Conservation (phyloP, 1,140 invertebrate genomes). For the Gonioctena quinquepunctata region DNA sequence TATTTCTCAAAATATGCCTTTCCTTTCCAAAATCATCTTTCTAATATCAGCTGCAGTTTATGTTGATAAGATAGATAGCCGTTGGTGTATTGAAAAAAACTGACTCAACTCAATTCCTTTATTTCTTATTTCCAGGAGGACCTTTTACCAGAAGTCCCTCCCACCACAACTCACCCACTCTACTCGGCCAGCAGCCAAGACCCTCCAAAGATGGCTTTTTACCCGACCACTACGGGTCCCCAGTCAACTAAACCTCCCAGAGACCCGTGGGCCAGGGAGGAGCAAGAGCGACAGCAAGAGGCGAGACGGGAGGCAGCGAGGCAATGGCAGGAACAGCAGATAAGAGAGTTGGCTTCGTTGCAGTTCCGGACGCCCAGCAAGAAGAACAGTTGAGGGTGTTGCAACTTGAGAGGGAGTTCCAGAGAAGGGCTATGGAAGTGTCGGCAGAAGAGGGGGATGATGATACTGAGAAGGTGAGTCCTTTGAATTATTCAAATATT, state of each 20-base stretch:
- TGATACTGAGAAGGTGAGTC: slow-evolving; percentile 57
- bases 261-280: slow-evolving; percentile 89
- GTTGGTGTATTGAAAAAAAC: too few species aligned
- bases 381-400: slow-evolving; percentile 85
- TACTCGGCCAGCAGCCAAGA: slow-evolving; percentile 75
- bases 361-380: slow-evolving; percentile 73
- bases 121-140: background rate
- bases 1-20: too few species aligned
- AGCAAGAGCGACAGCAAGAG: slow-evolving; percentile 79
- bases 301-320: slow-evolving; percentile 66
- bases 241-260: slow-evolving; percentile 50
- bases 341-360: slow-evolving; percentile 72
- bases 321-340: slow-evolving; percentile 74
- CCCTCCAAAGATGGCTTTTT: slow-evolving; percentile 74
- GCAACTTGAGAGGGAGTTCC: slow-evolving; percentile 85
- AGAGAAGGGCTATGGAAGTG: slow-evolving; percentile 79
- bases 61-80: too few species aligned
- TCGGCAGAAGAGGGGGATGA: slow-evolving; percentile 77
- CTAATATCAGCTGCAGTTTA: too few species aligned
- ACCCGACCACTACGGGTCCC: slow-evolving; percentile 58
- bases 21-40: too few species aligned
- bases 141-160: slow-evolving; percentile 66
- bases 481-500: too few species aligned
- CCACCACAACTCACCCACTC: slow-evolving; percentile 75
- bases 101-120: too few species aligned